phyloP scores from a whole-genome alignment of 2,113 vertebrate species.

The Sterrhoptilus dennistouni region DNA sequence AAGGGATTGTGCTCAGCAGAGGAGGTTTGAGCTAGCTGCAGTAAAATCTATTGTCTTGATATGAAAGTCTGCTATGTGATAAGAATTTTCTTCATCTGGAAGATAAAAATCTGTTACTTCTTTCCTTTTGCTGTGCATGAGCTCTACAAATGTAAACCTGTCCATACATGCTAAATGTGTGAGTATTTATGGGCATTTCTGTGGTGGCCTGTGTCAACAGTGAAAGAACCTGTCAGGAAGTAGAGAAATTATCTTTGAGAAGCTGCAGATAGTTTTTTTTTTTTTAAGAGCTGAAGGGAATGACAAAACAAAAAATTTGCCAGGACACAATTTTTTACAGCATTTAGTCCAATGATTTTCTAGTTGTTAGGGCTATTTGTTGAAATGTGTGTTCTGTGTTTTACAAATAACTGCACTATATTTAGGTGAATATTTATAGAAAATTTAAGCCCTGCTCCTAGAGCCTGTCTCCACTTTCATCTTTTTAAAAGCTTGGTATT shows the following conservation, averaged over 20 bases:
- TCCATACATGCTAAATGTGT: not conserved
- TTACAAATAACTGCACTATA: not conserved
- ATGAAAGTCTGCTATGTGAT: not conserved
- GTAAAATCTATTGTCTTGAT: not conserved
- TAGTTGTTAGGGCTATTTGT: not conserved
- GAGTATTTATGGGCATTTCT: not conserved
- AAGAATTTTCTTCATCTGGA: not conserved
- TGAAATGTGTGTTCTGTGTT: not conserved
- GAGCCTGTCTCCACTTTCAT: not conserved
- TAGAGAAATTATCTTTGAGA: not conserved
- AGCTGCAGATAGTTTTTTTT: not conserved
- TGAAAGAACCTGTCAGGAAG: not conserved
- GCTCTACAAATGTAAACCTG: not conserved
- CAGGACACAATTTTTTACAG: not conserved
- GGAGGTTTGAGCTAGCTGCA: not conserved
- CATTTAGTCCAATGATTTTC: not conserved
- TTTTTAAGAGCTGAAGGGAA: not conserved
- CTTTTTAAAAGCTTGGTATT: slow-evolving; percentile 5
- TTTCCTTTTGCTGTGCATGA: not conserved
- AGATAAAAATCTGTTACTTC: not conserved
- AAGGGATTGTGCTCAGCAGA: not conserved
- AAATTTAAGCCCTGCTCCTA: not conserved
- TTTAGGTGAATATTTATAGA: slow-evolving; percentile 20
- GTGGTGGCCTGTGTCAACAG: not conserved
- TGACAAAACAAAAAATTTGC: not conserved